Base-by-base conservation (phyloP, 1,140 invertebrate genomes). In the Plodia interpunctella region DNA sequence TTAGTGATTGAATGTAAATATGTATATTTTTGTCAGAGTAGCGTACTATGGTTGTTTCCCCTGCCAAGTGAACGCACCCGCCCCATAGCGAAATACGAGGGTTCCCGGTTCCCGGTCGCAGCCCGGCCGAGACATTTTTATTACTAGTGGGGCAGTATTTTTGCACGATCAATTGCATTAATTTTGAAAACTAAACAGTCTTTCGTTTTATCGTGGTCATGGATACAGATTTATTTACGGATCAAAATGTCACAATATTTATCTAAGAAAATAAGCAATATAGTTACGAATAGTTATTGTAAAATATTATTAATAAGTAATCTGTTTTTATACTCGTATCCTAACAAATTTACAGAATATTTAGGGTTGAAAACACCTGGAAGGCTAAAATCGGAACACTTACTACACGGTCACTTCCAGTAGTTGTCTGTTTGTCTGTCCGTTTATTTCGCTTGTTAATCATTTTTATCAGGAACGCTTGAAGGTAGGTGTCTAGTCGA, bases 11-110 rank as follows among this genome's bases (percentile, higher is more conserved):
- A 51, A 10, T 51, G 19, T 65, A 18, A 66, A 57, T 57, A 38
- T 44, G 17, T 66, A 61, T 64, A 18, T 55, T 25, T 56, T 63
- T 25, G 6, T 55, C 38, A 38, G 52, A 49, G 53, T 44, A 18
- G 20, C 30, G 17, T 59, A 49, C 18, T 20, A 44, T 44, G 65
- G 55, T 59, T 66, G 65, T 70, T 70, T 72, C 72, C 72, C 75
- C 71, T 66, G 63, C 52, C 57, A 55, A 25, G 20, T 15, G 3
- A 10, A 51, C 49, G 57, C 72, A 73, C 76, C 76, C 72, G 73
- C 74, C 78, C 78, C 73, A 71, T 78, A 66, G 76, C 78, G 71
- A 81, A 83, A 68, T 65, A 69, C 74, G 77, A 78, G 80, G 83
- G 81, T 80, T 78, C 76, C 55, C 50, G 69, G 59, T 6, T 6